phyloP scores from a whole-genome alignment of 2,888 invertebrate species.

The Gonocerus acuteangulatus region DNA sequence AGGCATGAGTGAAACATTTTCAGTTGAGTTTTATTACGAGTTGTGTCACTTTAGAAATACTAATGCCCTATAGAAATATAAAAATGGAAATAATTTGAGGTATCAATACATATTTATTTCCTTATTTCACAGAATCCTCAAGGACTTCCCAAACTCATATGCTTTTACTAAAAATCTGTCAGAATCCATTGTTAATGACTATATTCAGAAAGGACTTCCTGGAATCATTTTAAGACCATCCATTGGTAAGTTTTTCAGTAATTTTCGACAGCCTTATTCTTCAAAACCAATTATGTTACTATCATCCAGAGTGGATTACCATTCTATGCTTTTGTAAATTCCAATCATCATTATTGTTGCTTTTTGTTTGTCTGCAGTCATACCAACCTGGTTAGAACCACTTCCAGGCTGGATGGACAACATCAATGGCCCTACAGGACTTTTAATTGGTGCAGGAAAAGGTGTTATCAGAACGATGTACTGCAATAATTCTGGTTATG shows the following conservation, averaged over 20 bases:
- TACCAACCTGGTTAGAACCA: conserved; percentile 78
- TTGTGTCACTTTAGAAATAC: too few relatives aligned
- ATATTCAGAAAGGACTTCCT: conserved; percentile 62
- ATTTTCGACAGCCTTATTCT: too few relatives aligned
- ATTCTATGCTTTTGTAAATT: too few relatives aligned
- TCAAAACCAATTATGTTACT: too few relatives aligned
- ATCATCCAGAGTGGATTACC: too few relatives aligned
- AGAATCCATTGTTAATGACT: conserved; percentile 72
- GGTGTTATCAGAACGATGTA: conserved; percentile 85
- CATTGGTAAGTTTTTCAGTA: conserved; percentile 52
- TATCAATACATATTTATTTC: too few relatives aligned
- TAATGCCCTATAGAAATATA: too few relatives aligned
- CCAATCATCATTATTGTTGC: too few relatives aligned
- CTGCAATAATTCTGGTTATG: conserved; percentile 67
- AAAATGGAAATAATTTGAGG: too few relatives aligned
- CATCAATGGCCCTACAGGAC: conserved; percentile 83
- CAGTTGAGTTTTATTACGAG: too few relatives aligned
- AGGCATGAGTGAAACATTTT: too few relatives aligned
- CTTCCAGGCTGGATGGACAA: conserved; percentile 89
- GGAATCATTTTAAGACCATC: conserved; percentile 76
- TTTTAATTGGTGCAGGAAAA: conserved; percentile 72
- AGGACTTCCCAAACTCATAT: conserved; percentile 81
- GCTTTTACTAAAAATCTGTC: conserved; percentile 89
- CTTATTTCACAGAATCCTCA: conserved; percentile 55
- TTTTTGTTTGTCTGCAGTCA: conserved; percentile 51